Evolutionary conservation across 2,797 vertebrate genomes (phyloP), one percentile per base, ranked within the genome.

Genomic region (Halcyon leucocephala): DNA sequence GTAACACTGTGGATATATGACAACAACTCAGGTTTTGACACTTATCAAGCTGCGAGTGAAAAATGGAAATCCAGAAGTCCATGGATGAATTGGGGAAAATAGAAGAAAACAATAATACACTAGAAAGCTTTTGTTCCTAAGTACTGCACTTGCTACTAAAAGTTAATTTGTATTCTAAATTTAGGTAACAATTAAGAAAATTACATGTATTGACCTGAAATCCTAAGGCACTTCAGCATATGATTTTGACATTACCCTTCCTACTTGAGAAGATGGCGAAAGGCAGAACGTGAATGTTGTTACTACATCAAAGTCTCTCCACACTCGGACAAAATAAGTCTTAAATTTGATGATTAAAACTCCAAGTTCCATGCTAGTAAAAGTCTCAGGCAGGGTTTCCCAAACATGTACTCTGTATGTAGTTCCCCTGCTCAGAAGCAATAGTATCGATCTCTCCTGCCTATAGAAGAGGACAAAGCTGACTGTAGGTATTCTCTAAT

Each of bases 121-220:
- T 66, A 74, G 76, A 72, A 86, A 86, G 49, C 49, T 84, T 54
- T 15, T 77, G 58, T 35, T 12, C 55, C 31, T 15, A 77, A 86
- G 42, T 20, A 29, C 71, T 35, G 71, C 31, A 71, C 42, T 82
- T 61, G 78, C 65, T 49, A 31, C 52, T 16, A 71, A 28, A 60
- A 89, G 33, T 51, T 61, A 57, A 86, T 62, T 83, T 79, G 29
- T 11, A 61, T 87, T 84, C 93, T 85, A 80, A 77, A 82, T 91
- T 80, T 85, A 90, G 78, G 6, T n/a, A 66, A 81, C 93, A 85
- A 90, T 90, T 91, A 94, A 81, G 76, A 57, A 86, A 95, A 61
- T 3, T 8, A 31, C 76, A 91, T 62, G 49, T 58, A 65, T 33
- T 44, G 90, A 90, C 90, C 73, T 86, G 77, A 86, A 95, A 95